Conservation (phyloP, 2,113 vertebrate genomes). For the Strix uralensis region DNA sequence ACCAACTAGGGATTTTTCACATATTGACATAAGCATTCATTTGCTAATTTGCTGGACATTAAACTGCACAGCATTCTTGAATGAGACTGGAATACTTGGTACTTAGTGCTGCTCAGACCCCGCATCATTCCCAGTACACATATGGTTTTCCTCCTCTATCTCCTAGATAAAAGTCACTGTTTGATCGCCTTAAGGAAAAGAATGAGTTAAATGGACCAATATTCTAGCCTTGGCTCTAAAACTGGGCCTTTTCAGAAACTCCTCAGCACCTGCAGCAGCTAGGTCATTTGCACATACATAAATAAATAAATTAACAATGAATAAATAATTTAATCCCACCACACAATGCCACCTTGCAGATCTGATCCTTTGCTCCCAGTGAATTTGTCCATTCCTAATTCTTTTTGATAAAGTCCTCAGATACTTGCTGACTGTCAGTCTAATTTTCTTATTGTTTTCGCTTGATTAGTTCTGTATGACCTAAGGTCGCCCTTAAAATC, state of each 20-base stretch:
- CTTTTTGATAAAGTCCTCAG: slow-evolving; percentile 86
- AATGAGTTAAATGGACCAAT: slow-evolving; percentile 85
- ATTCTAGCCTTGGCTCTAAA: slow-evolving; percentile 77
- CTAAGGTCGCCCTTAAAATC: slow-evolving; percentile 85
- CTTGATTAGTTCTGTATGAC: slow-evolving; percentile 90
- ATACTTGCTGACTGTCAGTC: slow-evolving; percentile 83
- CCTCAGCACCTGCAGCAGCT: slow-evolving; percentile 80
- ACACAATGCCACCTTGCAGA: slow-evolving; percentile 80
- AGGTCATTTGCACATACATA: slow-evolving; percentile 84
- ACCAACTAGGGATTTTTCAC: slow-evolving; percentile 76
- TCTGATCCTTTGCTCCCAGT: slow-evolving; percentile 74
- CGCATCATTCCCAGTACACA: slow-evolving; percentile 59
- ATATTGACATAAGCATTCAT: slow-evolving; percentile 85
- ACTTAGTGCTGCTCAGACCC: slow-evolving; percentile 50
- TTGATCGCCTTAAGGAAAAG: slow-evolving; percentile 81
- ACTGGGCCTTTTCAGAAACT: slow-evolving; percentile 76
- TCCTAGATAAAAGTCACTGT: slow-evolving; percentile 79
- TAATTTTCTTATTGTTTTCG: slow-evolving; percentile 86
- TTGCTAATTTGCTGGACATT: slow-evolving; percentile 81
- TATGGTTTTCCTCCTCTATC: slow-evolving; percentile 67
- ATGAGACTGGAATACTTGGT: slow-evolving; percentile 66
- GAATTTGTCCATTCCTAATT: slow-evolving; percentile 80
- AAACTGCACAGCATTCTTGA: slow-evolving; percentile 71
- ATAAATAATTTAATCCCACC: slow-evolving; percentile 84
- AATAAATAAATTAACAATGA: slow-evolving; percentile 89